Conservation (phyloP, 2,113 vertebrate species). For the Sebastes fasciatus region DNA sequence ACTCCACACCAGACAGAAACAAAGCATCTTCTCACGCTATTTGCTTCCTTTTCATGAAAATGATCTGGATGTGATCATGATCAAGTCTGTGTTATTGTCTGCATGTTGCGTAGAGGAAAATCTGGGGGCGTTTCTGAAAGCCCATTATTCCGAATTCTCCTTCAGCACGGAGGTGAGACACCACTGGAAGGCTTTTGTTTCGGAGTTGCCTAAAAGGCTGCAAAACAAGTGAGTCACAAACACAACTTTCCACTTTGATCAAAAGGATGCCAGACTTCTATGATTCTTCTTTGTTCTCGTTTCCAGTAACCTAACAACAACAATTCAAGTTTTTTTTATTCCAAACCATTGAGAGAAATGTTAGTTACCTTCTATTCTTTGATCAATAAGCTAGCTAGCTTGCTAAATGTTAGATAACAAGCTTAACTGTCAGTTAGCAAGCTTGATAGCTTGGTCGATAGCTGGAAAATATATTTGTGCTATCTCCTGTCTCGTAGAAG, state of each 20-base stretch:
- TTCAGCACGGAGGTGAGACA: not conserved
- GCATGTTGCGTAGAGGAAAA: constrained; percentile 32
- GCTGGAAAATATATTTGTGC: too few relatives aligned
- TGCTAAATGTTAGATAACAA: not conserved
- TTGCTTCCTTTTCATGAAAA: not conserved
- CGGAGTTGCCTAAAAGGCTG: constrained; percentile 34
- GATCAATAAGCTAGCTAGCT: not conserved
- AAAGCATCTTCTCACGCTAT: not conserved
- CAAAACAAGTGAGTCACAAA: constrained; percentile 60
- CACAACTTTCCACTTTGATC: not conserved
- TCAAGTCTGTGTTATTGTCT: not conserved
- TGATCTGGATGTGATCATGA: not conserved
- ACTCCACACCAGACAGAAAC: not conserved
- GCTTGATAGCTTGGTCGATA: too few relatives aligned
- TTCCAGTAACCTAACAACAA: not conserved
- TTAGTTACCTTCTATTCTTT: not conserved
- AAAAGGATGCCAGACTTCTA: not conserved
- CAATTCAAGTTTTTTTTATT: not conserved
- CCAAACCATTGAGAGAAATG: too few relatives aligned
- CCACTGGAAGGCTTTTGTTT: not conserved
- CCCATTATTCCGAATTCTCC: constrained; percentile 1
- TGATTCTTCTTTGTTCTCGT: not conserved
- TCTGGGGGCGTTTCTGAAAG: constrained; percentile 50
- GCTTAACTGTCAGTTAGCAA: not conserved
- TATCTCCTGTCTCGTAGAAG: too few relatives aligned